Evolutionary conservation across 2,888 invertebrate genomes (phyloP), one percentile per base, ranked within the genome.

Genomic region (Melanchra persicariae): DNA sequence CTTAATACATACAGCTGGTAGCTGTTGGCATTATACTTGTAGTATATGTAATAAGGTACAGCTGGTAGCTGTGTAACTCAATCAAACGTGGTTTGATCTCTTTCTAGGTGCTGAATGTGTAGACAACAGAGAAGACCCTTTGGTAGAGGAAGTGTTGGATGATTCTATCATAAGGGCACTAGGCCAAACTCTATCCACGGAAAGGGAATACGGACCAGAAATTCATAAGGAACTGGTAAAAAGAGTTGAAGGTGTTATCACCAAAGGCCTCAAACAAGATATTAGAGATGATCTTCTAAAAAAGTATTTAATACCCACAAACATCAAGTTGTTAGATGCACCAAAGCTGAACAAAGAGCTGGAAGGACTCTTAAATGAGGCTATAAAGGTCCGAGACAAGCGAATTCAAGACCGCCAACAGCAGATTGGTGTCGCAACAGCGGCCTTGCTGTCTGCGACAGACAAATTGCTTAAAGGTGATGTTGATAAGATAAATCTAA

Each of bases 131-230:
- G 17, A 58, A 58, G 26, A 43, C 9, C 2, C 34, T n/a, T 26
- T 40, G 24, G 8, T n/a, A 15, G 19, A 4, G 8, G 19, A 4
- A 63, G 52, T 37, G 26, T 63, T 63, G 40, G 63, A 63, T 40
- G 52, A 63, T 26, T 26, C 63, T 5, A 54, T 63, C 1, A 63
- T 43, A 17, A 63, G 5, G 5, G 52, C 52, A 0, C 24, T 52
- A 24, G 62, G 62, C 17, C 52, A 62, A 10, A 40, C 62, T 37
- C 0, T 26, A 52, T 52, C 52, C 15, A 43, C 1, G 0, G 40
- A 55, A 45, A 64, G 54, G n/a, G 55, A 55, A 64, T 64, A 64
- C 2, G 64, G 45, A 7, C 45, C 54, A 43, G 54, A 54, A 30
- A 55, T 64, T 55, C 40, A 55, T 30, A 19, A 17, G 5, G 55